phyloP scores from a whole-genome alignment of 1,140 invertebrate genomes.

The Magallana angulata region DNA sequence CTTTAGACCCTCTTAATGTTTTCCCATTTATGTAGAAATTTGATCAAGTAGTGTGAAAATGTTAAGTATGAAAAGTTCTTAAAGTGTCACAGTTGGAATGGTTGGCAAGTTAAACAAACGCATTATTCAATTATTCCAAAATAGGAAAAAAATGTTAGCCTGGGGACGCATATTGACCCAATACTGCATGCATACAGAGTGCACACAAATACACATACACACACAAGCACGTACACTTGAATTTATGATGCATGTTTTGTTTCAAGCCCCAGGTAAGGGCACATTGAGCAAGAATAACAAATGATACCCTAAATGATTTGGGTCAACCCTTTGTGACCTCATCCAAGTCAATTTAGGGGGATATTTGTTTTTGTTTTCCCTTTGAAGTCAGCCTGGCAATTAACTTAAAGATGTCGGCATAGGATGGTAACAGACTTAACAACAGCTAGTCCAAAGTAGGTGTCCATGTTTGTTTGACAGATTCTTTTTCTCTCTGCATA shows the following conservation, averaged over 20 bases:
- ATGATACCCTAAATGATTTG: constrained; percentile 15
- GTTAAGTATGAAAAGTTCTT: neutral
- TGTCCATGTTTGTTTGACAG: no score
- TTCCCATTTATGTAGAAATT: neutral
- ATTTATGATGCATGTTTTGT: constrained; percentile 29
- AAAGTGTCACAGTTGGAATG: neutral
- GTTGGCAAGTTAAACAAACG: neutral
- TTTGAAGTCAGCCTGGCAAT: neutral
- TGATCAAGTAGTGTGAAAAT: neutral
- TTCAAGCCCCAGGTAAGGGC: constrained; percentile 6
- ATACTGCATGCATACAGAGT: neutral
- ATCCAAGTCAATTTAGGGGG: neutral
- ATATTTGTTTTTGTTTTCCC: neutral
- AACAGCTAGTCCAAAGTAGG: no score
- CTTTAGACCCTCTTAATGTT: neutral
- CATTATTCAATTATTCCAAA: neutral
- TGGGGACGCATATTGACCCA: neutral
- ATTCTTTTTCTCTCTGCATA: no score
- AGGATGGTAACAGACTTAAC: no score
- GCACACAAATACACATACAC: neutral
- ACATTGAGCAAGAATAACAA: constrained; percentile 6
- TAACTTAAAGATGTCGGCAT: neutral
- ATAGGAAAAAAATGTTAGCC: neutral
- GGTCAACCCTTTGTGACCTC: neutral
- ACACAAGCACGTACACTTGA: neutral